Evolutionary conservation across 2,888 invertebrate species (phyloP), one percentile per base, ranked within the genome.

Genomic region (Hypena proboscidalis): DNA sequence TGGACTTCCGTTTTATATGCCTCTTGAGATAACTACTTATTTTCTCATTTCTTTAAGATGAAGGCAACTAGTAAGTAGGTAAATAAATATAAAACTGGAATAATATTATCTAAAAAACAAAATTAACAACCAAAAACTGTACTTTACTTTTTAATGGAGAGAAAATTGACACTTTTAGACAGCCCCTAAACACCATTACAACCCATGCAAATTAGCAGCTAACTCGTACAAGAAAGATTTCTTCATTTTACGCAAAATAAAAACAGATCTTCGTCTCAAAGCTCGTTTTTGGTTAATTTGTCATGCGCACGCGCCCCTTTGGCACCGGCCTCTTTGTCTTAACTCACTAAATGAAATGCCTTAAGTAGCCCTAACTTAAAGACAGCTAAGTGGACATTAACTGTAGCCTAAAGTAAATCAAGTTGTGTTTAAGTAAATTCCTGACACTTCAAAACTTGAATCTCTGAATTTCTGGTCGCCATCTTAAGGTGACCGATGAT

Each of bases 1-100:
- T 59, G 32, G 58, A 69, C 71, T 71, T 72, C 77, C 77, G 78
- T 64, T 77, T 58, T 46, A 48, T 47, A 54, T 54, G 55, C 50
- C 43, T 47, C 40, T 63, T 49, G 39, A 60, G 54, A 62, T 53
- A 51, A 62, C 48, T 42, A 52, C 32, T 23, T 4, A 37, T 50
- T 56, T 36, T 37, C 1, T 34, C 35, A 11, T 2, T 20, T 7
- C 8, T 21, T 19, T n/a, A n/a, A n/a, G n/a, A n/a, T n/a, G n/a
- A n/a, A n/a, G n/a, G n/a, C n/a, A n/a, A n/a, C n/a, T n/a, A n/a
- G n/a, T n/a, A n/a, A n/a, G n/a, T n/a, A n/a, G n/a, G n/a, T n/a
- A n/a, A n/a, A n/a, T n/a, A n/a, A n/a, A n/a, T n/a, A n/a, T n/a
- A n/a, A n/a, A n/a, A n/a, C n/a, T n/a, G n/a, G n/a, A n/a, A n/a